A percentile compares a stretch with the other conserved stretches of the same genome.
Evolutionary conservation across 2,113 vertebrate species (phyloP).

Genomic region (Sialia sialis): DNA sequence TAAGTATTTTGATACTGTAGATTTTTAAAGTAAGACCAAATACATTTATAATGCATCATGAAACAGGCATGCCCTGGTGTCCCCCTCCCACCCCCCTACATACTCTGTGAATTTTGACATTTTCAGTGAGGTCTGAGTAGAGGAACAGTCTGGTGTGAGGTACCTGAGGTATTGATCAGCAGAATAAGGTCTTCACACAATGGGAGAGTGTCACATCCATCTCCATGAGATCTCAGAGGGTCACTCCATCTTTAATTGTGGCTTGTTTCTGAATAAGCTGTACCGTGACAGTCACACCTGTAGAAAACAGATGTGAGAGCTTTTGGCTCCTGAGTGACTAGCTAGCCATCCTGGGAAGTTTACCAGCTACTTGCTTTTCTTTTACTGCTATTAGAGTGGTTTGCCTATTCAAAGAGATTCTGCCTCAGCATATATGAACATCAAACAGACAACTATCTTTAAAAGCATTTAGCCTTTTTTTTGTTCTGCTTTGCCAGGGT

Average conservation of each 20-base stretch:
- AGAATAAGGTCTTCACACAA: background rate
- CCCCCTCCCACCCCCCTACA: fast-evolving
- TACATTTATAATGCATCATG: background rate
- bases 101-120: background rate
- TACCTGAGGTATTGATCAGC: background rate
- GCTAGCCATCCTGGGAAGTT: background rate
- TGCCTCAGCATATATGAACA: background rate
- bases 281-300: fast-evolving
- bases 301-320: background rate
- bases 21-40: background rate
- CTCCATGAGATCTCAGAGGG: background rate
- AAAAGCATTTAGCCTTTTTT: background rate
- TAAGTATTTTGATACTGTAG: background rate
- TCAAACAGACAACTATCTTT: background rate
- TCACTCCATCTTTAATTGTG: background rate
- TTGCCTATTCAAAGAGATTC: background rate
- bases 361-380: background rate
- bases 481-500: background rate
- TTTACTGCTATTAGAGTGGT: background rate
- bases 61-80: fast-evolving
- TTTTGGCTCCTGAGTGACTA: background rate
- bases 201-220: fast-evolving
- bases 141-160: background rate
- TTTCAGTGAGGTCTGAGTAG: background rate
- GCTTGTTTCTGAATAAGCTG: background rate